Conservation (phyloP, 2,888 invertebrate species). For the Tricholauxania praeusta region DNA sequence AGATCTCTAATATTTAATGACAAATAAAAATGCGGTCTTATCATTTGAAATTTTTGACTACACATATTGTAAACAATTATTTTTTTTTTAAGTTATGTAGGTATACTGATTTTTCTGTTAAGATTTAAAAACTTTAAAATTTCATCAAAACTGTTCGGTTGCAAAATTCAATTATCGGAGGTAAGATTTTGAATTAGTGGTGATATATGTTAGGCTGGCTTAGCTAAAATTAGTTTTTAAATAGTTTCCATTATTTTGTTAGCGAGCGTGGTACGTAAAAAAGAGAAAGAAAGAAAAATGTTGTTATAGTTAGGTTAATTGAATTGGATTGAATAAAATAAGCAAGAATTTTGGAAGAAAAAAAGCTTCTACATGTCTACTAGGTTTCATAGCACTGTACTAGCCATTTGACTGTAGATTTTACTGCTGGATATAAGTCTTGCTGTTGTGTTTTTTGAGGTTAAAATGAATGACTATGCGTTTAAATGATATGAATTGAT, state of each 20-base stretch:
- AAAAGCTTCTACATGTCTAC: not conserved
- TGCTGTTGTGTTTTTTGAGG: conserved; percentile 8
- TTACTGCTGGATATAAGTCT: too few relatives aligned
- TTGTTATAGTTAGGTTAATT: conserved; percentile 44
- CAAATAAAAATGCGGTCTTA: conserved; percentile 14
- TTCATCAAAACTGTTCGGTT: conserved; percentile 32
- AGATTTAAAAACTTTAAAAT: conserved; percentile 9
- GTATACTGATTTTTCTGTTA: conserved; percentile 23
- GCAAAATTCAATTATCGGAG: conserved; percentile 50
- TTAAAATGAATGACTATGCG: conserved; percentile 19
- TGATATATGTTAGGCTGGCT: conserved; percentile 66
- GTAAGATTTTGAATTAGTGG: conserved; percentile 59
- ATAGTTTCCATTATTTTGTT: conserved; percentile 45
- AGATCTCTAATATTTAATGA: conserved; percentile 10
- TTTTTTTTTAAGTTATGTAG: conserved; percentile 23
- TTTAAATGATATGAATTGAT: not conserved
- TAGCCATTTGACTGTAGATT: too few relatives aligned
- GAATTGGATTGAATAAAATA: not conserved
- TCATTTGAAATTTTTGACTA: conserved; percentile 44
- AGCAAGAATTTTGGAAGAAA: not conserved
- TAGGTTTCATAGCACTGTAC: too few relatives aligned
- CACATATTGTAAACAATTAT: conserved; percentile 35
- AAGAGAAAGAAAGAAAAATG: conserved; percentile 48
- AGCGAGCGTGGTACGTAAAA: conserved; percentile 48
- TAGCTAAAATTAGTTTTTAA: conserved; percentile 54